Base-by-base conservation (phyloP, 35 echinoderm and acorn worm genomes). In the Chiridota heheva region DNA sequence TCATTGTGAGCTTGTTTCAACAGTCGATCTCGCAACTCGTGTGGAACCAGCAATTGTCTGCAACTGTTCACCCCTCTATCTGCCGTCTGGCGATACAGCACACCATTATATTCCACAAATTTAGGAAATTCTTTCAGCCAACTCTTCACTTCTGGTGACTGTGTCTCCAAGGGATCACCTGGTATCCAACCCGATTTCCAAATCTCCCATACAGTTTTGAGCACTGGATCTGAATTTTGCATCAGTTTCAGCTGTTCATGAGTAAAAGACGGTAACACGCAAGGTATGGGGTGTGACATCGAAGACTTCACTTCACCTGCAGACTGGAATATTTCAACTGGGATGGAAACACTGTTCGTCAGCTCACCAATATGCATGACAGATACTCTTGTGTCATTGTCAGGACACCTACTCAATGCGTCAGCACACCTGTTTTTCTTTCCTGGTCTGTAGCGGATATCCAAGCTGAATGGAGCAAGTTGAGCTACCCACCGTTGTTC, bases 401-500 rank as follows among this genome's bases (percentile, higher is more conserved):
- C 58, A 3, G 75, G 47, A 7, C 63, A 29, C 7, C 79, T 4
- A 45, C 79, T 82, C 8, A 82, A 31, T 0, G 79, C 79, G 44
- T 82, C 79, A 0, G 60, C 79, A 47, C 59, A 68, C 26, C 36
- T 40, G 60, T 82, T 82, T 0, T 2, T 35, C 48, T 37, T 58
- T 1, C 49, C 76, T 61, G 76, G 31, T 42, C 33, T 31, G 36
- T 63, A 40, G 4, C 40, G 7, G 7, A 80, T 38, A 7, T 80
- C 36, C 28, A 62, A 26, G 26, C 63, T 37, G 22, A 58, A 78
- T 27, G 22, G 24, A 2, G 63, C 2, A 0, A 83, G 38, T 26
- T 83, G 80, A 29, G 80, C 33, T 3, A 70, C 80, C 80, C 80
- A 72, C 13, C 80, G 37, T 17, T 58, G 36, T 37, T 83, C 63